Evolutionary conservation across 2,888 invertebrate species (phyloP).

Genomic region (Caprella mutica): DNA sequence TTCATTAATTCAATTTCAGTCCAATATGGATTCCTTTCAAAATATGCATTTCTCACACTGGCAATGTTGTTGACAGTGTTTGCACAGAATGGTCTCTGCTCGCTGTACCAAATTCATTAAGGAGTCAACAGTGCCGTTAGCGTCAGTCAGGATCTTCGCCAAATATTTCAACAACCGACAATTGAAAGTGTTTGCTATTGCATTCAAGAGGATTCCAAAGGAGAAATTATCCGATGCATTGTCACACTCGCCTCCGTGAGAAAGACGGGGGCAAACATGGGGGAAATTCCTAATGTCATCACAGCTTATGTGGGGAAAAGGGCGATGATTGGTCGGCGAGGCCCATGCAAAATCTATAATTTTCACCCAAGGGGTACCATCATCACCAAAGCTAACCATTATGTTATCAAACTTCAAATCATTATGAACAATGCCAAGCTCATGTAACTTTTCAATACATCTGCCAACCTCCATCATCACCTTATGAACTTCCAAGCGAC

Average conservation of each 20-base stretch:
- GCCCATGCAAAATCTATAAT: slow-evolving; percentile 5
- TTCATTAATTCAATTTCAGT: no score
- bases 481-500: neutral
- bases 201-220: neutral
- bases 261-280: neutral
- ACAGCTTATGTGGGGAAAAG: neutral
- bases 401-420: slow-evolving; percentile 11
- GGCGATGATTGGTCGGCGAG: neutral
- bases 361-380: neutral
- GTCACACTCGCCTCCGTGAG: slow-evolving; percentile 1
- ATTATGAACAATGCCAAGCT: neutral
- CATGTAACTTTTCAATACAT: neutral
- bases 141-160: neutral
- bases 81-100: neutral
- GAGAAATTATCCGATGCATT: slow-evolving; percentile 2
- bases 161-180: neutral
- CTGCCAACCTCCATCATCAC: neutral
- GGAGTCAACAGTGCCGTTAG: neutral
- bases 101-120: neutral
- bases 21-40: no score
- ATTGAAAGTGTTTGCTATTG: neutral
- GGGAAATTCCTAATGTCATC: neutral
- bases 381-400: neutral
- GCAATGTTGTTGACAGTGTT: neutral
- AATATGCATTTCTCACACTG: neutral